A percentile compares a stretch with the other conserved stretches of the same genome.
phyloP scores from a whole-genome alignment of 2,888 invertebrate genomes.

The Trissoscelio sp. region DNA sequence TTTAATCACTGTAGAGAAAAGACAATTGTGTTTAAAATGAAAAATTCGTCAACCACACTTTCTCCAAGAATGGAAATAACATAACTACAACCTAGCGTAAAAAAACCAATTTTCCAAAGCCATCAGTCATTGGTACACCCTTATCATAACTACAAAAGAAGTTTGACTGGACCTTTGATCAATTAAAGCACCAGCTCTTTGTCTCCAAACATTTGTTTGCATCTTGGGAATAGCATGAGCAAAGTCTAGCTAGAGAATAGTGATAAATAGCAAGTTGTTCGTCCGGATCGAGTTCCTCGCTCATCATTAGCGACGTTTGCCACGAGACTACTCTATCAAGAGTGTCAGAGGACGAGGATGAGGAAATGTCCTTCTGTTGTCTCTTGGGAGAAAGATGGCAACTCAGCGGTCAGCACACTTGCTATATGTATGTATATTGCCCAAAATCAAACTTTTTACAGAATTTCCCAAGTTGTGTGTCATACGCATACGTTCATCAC shows the following conservation, averaged over 20 bases:
- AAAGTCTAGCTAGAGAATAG: slow-evolving; percentile 68
- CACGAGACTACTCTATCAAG: slow-evolving; percentile 79
- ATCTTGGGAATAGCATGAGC: slow-evolving; percentile 73
- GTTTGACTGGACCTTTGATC: slow-evolving; percentile 45
- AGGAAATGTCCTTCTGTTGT: slow-evolving; percentile 66
- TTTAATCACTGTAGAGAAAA: too few relatives aligned
- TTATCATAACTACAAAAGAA: slow-evolving; percentile 18
- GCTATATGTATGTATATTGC: slow-evolving; percentile 56
- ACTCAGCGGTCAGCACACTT: slow-evolving; percentile 70
- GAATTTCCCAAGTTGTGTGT: too few relatives aligned
- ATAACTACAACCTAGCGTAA: too few relatives aligned
- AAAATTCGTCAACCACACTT: too few relatives aligned
- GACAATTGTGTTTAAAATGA: too few relatives aligned
- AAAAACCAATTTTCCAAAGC: slow-evolving; percentile 1
- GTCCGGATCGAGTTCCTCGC: slow-evolving; percentile 73
- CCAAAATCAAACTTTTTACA: slow-evolving; percentile 65
- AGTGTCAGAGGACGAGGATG: slow-evolving; percentile 73
- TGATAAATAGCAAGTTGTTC: slow-evolving; percentile 77
- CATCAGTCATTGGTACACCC: neutral
- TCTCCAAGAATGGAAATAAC: too few relatives aligned
- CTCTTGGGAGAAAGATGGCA: slow-evolving; percentile 73
- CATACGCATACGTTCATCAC: too few relatives aligned
- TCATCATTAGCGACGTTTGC: slow-evolving; percentile 76
- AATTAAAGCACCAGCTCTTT: slow-evolving; percentile 54
- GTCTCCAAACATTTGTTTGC: slow-evolving; percentile 73